Evolutionary conservation across 2,888 invertebrate genomes (phyloP).

Genomic region (Drosophila paracracens): DNA sequence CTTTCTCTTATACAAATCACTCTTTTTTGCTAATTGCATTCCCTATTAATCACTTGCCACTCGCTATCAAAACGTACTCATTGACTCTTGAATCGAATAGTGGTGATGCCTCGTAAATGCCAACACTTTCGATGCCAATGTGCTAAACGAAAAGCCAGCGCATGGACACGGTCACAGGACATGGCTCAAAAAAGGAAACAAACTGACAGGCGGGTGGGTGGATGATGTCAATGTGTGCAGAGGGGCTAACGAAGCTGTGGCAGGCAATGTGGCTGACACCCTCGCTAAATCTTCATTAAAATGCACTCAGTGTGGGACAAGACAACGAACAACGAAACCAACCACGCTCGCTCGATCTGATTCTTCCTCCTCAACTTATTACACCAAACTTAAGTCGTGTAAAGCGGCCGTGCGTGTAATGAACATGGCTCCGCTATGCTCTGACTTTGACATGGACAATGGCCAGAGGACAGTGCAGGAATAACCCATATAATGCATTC

Average conservation of each 20-base stretch:
- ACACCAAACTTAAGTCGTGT: conserved; percentile 55
- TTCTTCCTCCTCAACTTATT: background rate
- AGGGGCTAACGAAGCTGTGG: conserved; percentile 59
- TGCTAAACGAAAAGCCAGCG: conserved; percentile 54
- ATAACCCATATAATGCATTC: conserved; percentile 24
- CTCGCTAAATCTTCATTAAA: conserved; percentile 74
- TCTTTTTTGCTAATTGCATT: background rate
- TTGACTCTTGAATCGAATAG: conserved; percentile 19
- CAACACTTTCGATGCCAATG: conserved; percentile 46
- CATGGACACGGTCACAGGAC: conserved; percentile 28
- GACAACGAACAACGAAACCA: conserved; percentile 31
- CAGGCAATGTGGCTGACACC: conserved; percentile 50
- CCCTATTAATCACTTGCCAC: conserved; percentile 37
- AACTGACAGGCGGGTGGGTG: background rate
- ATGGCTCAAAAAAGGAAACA: background rate
- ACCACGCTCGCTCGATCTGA: conserved; percentile 37
- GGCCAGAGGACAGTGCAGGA: conserved; percentile 23
- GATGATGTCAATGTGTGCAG: background rate
- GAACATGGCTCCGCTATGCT: conserved; percentile 73
- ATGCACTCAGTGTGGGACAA: conserved; percentile 57
- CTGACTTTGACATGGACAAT: conserved; percentile 75
- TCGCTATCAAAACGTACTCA: conserved; percentile 22
- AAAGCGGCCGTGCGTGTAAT: conserved; percentile 78
- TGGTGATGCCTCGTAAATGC: conserved; percentile 48
- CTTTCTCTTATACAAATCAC: background rate